Base-by-base conservation (phyloP, 2,797 vertebrate genomes). In the Falco cherrug region DNA sequence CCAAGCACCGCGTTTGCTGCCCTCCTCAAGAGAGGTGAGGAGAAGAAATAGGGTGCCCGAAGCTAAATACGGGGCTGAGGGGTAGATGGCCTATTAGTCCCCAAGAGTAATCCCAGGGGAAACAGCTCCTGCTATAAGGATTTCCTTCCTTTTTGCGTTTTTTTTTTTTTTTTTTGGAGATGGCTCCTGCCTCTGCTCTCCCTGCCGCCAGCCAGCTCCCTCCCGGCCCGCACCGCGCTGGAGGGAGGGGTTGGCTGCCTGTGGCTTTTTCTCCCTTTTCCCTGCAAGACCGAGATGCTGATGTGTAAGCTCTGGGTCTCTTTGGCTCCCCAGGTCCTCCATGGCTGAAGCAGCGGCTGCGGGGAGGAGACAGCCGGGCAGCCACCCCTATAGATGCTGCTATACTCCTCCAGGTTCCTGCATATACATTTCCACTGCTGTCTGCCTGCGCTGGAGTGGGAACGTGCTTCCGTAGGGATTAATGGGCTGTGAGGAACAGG, bases 301-400 rank as follows among this genome's bases (percentile, higher is more conserved):
- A 94, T 96, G 95, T 95, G 93, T 90, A 94, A 84, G 88, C 89
- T 28, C 92, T 94, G 96, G 98, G 98, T 98, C 98, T 98, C 95
- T 87, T 97, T 76, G 98, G 98, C 98, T 98, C 98, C 98, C 98
- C 95, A 90, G 98, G 98, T 97, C 96, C 97, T 96, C 73, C 83
- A 94, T 43, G 89, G 86, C 70, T 89, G 90, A 28, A 93, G 91
- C 93, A 77, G 73, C 77, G 20, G 87, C 95, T 29, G 91, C 45
- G 7, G 87, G 77, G 87, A 94, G 93, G 74, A 93, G 82, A 89
- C 91, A 80, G 94, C 84, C 93, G 65, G 57, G 53, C 33, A 85
- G 80, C 96, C 41, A 31, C 84, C 70, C 85, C 95, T 93, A 50
- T 65, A 94, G 84, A 31, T 26, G 5, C 84, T 19, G 39, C 63